Percentiles rank a stretch among this genome's conserved stretches.
Evolutionary conservation across 2,888 invertebrate genomes (phyloP).

Genomic region (Papilio protenor): DNA sequence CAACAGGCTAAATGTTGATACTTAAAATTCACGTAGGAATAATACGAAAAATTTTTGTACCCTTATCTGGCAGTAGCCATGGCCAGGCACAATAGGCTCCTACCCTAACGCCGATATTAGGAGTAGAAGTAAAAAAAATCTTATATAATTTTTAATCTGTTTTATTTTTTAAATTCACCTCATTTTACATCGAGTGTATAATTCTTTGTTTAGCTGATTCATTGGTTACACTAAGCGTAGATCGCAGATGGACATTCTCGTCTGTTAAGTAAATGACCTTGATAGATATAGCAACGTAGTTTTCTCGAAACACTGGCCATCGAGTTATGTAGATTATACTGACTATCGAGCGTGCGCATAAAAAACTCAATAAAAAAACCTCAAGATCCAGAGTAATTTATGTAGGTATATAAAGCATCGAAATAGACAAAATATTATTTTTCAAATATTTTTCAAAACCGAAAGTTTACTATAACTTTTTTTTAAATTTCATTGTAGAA

Average conservation of each 20-base stretch:
- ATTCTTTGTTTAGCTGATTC: background rate
- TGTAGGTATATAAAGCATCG: background rate
- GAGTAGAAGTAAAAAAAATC: background rate
- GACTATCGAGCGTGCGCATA: background rate
- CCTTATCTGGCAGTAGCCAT: no score
- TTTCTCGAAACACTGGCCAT: constrained; percentile 13
- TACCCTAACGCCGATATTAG: background rate
- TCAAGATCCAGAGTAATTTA: background rate
- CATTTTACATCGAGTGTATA: no score
- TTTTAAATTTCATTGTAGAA: no score
- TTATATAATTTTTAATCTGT: no score
- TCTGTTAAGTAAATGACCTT: constrained; percentile 12
- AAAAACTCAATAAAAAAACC: background rate
- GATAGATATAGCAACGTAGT: constrained; percentile 2
- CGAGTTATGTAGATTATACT: constrained; percentile 9
- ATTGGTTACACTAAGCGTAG: constrained; percentile 1
- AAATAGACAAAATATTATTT: no score
- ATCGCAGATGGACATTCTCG: background rate
- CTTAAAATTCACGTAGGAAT: no score
- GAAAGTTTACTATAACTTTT: no score
- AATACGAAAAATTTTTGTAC: no score
- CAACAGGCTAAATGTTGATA: no score
- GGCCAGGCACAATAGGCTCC: no score
- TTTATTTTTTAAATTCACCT: no score
- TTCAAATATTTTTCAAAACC: no score